phyloP scores from a whole-genome alignment of 2,888 invertebrate species.

The Mythimna impura region DNA sequence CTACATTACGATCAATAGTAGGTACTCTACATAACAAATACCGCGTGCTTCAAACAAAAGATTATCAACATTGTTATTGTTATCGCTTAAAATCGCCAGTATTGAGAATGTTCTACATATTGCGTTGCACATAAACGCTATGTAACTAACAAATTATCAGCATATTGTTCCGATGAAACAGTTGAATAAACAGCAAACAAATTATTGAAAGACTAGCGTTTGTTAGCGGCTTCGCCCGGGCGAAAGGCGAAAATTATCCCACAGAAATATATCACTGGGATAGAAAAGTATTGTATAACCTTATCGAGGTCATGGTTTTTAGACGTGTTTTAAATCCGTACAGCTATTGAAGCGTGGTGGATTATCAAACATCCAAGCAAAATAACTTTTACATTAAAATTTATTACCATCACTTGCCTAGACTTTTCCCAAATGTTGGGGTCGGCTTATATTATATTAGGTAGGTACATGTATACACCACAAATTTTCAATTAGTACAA shows the following conservation, averaged over 20 bases:
- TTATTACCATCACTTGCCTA: too few relatives aligned
- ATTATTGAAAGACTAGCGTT: background rate
- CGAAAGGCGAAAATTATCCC: background rate
- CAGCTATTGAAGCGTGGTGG: too few relatives aligned
- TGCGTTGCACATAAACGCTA: slow-evolving; percentile 31
- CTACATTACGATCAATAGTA: slow-evolving; percentile 1
- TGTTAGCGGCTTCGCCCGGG: background rate
- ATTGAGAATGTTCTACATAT: slow-evolving; percentile 37
- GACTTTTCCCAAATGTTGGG: too few relatives aligned
- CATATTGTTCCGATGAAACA: slow-evolving; percentile 32
- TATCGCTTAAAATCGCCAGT: slow-evolving; percentile 25
- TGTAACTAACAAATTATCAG: slow-evolving; percentile 24
- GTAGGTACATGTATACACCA: too few relatives aligned
- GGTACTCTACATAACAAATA: slow-evolving; percentile 7
- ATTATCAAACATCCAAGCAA: too few relatives aligned
- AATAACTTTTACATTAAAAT: too few relatives aligned
- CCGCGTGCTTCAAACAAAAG: slow-evolving; percentile 22
- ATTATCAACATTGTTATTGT: background rate
- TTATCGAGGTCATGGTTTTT: too few relatives aligned
- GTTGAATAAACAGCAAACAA: slow-evolving; percentile 22
- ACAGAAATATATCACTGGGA: background rate
- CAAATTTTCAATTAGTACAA: too few relatives aligned
- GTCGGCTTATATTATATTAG: too few relatives aligned
- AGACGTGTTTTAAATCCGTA: too few relatives aligned
- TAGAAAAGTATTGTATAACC: background rate